Evolutionary conservation across 2,888 invertebrate genomes (phyloP), one percentile per base, ranked within the genome.

Genomic region (Achlya flavicornis): DNA sequence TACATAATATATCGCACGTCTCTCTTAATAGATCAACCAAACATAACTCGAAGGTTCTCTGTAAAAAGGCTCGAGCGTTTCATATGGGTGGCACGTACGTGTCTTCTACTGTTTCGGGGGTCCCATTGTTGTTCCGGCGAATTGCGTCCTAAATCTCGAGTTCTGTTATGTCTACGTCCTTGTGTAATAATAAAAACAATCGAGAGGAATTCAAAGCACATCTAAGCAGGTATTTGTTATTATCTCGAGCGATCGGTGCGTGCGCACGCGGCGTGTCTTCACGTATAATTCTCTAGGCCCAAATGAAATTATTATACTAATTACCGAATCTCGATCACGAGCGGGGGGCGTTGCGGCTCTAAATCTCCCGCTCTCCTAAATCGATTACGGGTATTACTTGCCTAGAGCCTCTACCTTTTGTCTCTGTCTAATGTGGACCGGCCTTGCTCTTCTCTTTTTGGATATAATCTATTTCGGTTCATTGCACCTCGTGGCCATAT

Each of bases 301-400:
- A 87, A 89, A 90, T 89, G 84, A 89, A 89, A 91, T 90, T 89
- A 91, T 90, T 90, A 90, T 85, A 89, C 89, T 91, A 91, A 91
- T 91, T 91, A 91, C 91, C 87, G 84, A 87, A 89, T 86, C 86
- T 86, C 85, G 87, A 86, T 86, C 85, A 85, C 84, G 88, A 84
- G 85, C 83, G 79, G 74, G 80, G 83, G 89, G 90, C 89, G 89
- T 88, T 81, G 85, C 87, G 84, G 81, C 83, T 83, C 86, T 89
- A 89, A 90, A 90, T 89, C 88, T 89, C 80, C 78, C 84, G 86
- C 86, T 86, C 88, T 85, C 83, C 86, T 87, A 89, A 91, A 91
- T 91, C 90, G 92, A 92, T 91, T 91, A 91, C 84, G 84, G 83
- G 84, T 85, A 86, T 88, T 85, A 85, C 86, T 87, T 80, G 88